A percentile compares a stretch with the other conserved stretches of the same genome.
Conservation (phyloP, 2,113 vertebrate species). For the Orientallactaga bullata region DNA sequence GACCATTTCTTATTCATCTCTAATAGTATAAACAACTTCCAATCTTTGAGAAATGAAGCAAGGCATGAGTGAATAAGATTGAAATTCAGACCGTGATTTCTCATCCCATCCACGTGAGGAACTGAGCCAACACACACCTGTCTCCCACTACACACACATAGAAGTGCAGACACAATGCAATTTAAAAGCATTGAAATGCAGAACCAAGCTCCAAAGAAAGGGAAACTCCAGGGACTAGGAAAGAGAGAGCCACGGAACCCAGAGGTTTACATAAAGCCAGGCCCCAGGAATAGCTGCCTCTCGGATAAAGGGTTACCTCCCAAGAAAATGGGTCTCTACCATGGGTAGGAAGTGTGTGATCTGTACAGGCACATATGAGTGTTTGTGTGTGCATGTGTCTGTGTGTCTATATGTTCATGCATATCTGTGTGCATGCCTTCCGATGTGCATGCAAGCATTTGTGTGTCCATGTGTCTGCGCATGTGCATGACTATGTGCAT, state of each 20-base stretch:
- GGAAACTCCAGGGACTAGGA: background rate
- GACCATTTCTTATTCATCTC: background rate
- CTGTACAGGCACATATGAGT: no score
- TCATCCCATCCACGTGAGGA: background rate
- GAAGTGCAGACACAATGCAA: background rate
- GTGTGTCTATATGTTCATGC: no score
- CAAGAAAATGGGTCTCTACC: background rate
- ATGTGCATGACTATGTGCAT: background rate
- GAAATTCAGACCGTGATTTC: slow-evolving; percentile 34
- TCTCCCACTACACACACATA: background rate
- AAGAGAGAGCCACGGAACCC: background rate
- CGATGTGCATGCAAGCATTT: no score
- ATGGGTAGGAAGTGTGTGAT: no score
- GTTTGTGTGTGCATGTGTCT: accelerated
- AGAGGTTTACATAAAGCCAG: background rate
- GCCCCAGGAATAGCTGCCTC: background rate
- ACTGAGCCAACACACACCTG: slow-evolving; percentile 51
- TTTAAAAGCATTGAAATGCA: slow-evolving; percentile 2
- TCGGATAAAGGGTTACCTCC: background rate
- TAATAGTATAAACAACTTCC: background rate
- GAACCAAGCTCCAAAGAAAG: slow-evolving; percentile 24
- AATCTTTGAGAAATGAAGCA: slow-evolving; percentile 4
- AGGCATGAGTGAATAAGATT: background rate
- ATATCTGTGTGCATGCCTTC: accelerated
- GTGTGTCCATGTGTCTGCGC: no score